Evolutionary conservation across 2,797 vertebrate genomes (phyloP).

Genomic region (Crenuchus spilurus): DNA sequence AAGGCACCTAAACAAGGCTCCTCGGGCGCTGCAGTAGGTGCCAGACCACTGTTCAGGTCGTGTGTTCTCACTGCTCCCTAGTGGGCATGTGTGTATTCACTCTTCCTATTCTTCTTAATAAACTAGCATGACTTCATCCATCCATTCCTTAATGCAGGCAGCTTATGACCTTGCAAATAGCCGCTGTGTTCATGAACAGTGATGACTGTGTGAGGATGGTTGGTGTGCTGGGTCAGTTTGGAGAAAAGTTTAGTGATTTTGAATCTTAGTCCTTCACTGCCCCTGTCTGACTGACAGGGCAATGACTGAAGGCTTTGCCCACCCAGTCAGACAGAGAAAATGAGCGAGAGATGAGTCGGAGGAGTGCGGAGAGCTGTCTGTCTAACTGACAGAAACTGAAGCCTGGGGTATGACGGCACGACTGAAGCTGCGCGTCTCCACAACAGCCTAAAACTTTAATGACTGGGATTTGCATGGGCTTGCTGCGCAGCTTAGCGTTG

Average conservation of each 20-base stretch:
- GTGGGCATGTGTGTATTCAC: too few relatives aligned
- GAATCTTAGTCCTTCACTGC: not conserved
- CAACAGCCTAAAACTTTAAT: conserved; percentile 5
- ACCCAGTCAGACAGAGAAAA: not conserved
- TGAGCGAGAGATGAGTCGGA: not conserved
- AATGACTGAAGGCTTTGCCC: not conserved
- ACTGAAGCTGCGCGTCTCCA: not conserved
- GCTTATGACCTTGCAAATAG: too few relatives aligned
- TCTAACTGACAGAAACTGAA: not conserved
- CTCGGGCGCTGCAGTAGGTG: too few relatives aligned
- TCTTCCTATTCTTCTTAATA: too few relatives aligned
- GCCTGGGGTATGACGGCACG: not conserved
- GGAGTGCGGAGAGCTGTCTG: not conserved
- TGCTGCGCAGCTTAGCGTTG: not conserved
- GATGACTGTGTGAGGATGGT: too few relatives aligned
- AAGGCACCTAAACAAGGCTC: too few relatives aligned
- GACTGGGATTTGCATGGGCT: conserved; percentile 5
- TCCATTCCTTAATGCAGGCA: too few relatives aligned
- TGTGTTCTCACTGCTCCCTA: too few relatives aligned
- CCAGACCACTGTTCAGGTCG: too few relatives aligned
- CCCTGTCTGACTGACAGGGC: not conserved
- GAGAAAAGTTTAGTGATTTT: not conserved
- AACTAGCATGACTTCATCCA: too few relatives aligned
- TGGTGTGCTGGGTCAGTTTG: not conserved
- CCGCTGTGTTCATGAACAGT: too few relatives aligned